Evolutionary conservation across 2,113 vertebrate species (phyloP).

Genomic region (Xenopus tropicalis): DNA sequence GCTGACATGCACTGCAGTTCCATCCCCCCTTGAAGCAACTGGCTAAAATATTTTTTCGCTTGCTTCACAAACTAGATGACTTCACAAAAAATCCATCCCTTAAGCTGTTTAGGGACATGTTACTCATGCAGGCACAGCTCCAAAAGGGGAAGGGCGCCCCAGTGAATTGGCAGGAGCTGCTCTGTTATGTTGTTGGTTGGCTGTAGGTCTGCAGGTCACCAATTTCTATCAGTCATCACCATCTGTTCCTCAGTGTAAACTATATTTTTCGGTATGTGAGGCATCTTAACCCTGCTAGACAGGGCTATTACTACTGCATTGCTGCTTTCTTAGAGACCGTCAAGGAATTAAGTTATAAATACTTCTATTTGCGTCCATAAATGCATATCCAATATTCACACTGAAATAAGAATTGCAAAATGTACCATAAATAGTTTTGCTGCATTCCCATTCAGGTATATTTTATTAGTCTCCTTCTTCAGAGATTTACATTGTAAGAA

Average conservation of each 20-base stretch:
- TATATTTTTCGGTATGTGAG: not conserved
- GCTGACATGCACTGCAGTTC: not conserved
- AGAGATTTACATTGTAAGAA: too few relatives aligned
- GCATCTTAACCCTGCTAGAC: not conserved
- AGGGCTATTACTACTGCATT: not conserved
- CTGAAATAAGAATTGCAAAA: too few relatives aligned
- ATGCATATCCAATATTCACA: too few relatives aligned
- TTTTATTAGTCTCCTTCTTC: too few relatives aligned
- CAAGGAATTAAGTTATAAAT: too few relatives aligned
- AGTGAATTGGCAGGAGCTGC: not conserved
- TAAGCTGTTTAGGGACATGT: not conserved
- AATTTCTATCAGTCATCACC: constrained; percentile 19
- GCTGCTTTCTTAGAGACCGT: too few relatives aligned
- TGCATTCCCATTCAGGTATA: too few relatives aligned
- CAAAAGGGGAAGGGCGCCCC: constrained; percentile 3
- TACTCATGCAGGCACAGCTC: not conserved
- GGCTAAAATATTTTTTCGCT: not conserved
- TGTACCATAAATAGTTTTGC: too few relatives aligned
- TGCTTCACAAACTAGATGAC: not conserved
- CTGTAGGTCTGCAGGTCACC: constrained; percentile 20
- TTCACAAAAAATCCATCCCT: not conserved
- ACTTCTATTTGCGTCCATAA: too few relatives aligned
- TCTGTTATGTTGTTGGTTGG: constrained; percentile 1
- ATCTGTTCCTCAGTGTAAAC: constrained; percentile 13
- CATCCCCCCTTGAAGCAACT: not conserved